Evolutionary conservation across 1,140 invertebrate genomes (phyloP).

Genomic region (Dreissena polymorpha): DNA sequence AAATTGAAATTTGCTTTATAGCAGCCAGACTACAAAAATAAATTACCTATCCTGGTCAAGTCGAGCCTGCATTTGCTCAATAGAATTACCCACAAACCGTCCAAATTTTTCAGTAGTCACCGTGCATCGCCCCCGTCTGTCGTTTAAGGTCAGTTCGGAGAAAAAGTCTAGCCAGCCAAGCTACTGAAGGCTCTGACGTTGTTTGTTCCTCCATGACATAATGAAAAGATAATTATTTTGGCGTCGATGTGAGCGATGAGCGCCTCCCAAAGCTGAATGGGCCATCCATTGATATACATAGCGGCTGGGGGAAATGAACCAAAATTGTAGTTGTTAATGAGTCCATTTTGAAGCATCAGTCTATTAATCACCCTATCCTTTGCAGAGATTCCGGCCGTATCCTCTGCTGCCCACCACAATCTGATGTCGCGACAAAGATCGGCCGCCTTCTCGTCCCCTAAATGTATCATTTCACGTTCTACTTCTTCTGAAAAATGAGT

Average conservation of each 20-base stretch:
- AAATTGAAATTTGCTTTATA: too few relatives aligned
- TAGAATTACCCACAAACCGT: constrained; percentile 36
- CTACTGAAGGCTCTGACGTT: constrained; percentile 48
- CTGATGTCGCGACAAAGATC: constrained; percentile 2
- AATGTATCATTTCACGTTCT: constrained; percentile 11
- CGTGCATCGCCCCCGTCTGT: constrained; percentile 37
- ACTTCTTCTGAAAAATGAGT: constrained; percentile 24
- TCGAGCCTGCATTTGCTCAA: constrained; percentile 34
- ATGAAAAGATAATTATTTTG: constrained; percentile 28
- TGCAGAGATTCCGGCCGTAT: constrained; percentile 7
- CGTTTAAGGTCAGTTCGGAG: constrained; percentile 38
- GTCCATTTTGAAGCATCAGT: not conserved
- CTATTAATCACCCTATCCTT: not conserved
- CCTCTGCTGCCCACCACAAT: constrained; percentile 12
- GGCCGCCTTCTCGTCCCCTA: not conserved
- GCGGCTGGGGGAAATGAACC: constrained; percentile 23
- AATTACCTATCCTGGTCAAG: constrained; percentile 21
- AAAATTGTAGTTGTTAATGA: not conserved
- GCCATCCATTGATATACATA: constrained; percentile 44
- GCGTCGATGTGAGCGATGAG: constrained; percentile 43
- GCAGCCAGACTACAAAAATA: not conserved
- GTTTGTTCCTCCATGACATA: constrained; percentile 37
- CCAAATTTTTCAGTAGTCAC: constrained; percentile 41
- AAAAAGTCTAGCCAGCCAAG: constrained; percentile 47
- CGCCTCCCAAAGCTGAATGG: constrained; percentile 51